Conservation (phyloP, 37 sponge, comb jelly and placozoan species). For the Mnemiopsis leidyi region DNA sequence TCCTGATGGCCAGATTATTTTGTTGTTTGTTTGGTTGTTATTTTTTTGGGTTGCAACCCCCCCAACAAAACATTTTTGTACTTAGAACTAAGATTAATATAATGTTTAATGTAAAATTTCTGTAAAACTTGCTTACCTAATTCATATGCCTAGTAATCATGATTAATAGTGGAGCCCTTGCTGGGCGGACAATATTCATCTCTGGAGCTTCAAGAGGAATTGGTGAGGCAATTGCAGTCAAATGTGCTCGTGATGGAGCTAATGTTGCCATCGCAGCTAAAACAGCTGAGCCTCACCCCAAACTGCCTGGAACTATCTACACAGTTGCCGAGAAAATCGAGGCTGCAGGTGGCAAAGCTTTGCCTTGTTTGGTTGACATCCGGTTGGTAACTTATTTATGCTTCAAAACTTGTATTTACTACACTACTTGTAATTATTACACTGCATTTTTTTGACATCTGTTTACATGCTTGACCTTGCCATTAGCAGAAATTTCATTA, state of each 20-base stretch:
- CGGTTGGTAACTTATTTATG: slow-evolving; percentile 69
- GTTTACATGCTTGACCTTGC: too few species aligned
- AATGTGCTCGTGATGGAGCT: slow-evolving; percentile 94
- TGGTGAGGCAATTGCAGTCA: slow-evolving; percentile 95
- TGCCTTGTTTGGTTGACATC: slow-evolving; percentile 93
- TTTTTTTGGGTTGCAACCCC: too few species aligned
- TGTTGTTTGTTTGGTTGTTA: too few species aligned
- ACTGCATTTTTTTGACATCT: too few species aligned
- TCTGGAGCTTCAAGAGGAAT: slow-evolving; percentile 98
- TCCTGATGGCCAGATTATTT: too few species aligned
- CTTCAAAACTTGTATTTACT: too few species aligned
- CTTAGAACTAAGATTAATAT: neutral
- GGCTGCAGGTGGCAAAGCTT: slow-evolving; percentile 87
- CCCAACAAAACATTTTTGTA: too few species aligned
- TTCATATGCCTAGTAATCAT: neutral
- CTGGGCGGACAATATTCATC: slow-evolving; percentile 89
- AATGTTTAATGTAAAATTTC: neutral
- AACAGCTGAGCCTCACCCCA: slow-evolving; percentile 92
- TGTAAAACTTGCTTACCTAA: too few species aligned
- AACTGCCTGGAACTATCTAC: slow-evolving; percentile 97
- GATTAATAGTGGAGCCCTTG: slow-evolving; percentile 69
- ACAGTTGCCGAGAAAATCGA: slow-evolving; percentile 97
- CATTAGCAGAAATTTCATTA: too few species aligned
- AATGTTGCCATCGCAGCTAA: slow-evolving; percentile 92
- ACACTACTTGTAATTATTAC: too few species aligned